A percentile compares a stretch with the other conserved stretches of the same genome.
These are phyloP conservation scores for Drosophila barbarae DNA, from an alignment of 2,888 invertebrate species.

Conservation along the genomic window DNA sequence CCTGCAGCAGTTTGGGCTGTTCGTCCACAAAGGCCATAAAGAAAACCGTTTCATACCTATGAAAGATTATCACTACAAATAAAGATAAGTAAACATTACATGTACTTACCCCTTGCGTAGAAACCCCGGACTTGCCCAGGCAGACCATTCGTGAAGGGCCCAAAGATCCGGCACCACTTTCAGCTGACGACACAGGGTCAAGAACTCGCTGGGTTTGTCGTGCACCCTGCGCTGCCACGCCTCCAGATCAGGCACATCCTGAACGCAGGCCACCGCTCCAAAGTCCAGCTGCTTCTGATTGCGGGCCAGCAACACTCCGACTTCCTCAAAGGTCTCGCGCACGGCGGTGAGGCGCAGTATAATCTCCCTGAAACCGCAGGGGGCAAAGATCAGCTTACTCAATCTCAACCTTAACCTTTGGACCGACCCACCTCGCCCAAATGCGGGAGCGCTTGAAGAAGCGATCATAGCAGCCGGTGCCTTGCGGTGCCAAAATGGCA, in stretches of 20 bases:
- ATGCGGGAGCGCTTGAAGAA: slow-evolving; percentile 66
- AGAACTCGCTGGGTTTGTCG: slow-evolving; percentile 79
- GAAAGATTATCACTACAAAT: background rate
- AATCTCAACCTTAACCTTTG: slow-evolving; percentile 34
- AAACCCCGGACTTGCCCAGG: slow-evolving; percentile 87
- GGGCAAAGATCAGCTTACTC: slow-evolving; percentile 37
- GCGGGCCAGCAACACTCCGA: slow-evolving; percentile 87
- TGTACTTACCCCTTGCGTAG: slow-evolving; percentile 80
- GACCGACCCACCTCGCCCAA: slow-evolving; percentile 68
- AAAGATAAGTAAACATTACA: background rate
- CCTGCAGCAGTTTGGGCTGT: slow-evolving; percentile 51
- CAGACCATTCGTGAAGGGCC: slow-evolving; percentile 89
- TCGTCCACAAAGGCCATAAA: slow-evolving; percentile 51
- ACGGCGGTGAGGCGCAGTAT: slow-evolving; percentile 91
- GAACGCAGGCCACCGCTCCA: slow-evolving; percentile 60
- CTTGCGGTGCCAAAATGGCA: slow-evolving; percentile 81
- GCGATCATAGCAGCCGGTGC: slow-evolving; percentile 79
- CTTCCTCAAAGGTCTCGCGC: slow-evolving; percentile 94
- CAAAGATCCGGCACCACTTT: slow-evolving; percentile 88
- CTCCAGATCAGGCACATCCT: slow-evolving; percentile 81
- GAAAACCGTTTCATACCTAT: slow-evolving; percentile 57
- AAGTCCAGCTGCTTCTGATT: slow-evolving; percentile 79
- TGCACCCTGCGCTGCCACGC: slow-evolving; percentile 83
- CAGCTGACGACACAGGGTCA: slow-evolving; percentile 84
- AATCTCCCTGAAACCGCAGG: slow-evolving; percentile 81